Percentiles rank a stretch among this genome's conserved stretches.
Conservation (phyloP, 2,113 vertebrate species). For the Plestiodon gilberti region DNA sequence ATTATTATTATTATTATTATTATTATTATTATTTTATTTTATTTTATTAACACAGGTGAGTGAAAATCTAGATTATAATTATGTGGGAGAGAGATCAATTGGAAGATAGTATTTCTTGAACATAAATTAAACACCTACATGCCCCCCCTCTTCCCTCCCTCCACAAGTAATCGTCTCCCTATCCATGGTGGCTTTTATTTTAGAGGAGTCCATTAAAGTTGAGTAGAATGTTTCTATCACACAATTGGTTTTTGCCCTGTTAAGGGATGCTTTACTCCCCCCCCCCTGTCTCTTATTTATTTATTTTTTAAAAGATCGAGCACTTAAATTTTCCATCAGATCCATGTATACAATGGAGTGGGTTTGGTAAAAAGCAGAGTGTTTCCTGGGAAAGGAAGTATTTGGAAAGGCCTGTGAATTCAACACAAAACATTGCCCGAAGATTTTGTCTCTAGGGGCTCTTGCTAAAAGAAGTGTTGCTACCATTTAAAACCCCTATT, state of each 20-base stretch:
- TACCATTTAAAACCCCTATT: conserved; percentile 73
- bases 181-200: not conserved
- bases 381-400: conserved; percentile 13
- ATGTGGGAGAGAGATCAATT: not conserved
- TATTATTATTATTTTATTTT: too few species aligned
- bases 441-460: conserved; percentile 72
- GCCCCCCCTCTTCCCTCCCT: not conserved
- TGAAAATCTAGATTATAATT: conserved; percentile 35
- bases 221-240: not conserved
- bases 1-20: too few species aligned
- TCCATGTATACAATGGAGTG: not conserved
- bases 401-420: conserved; percentile 48
- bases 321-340: not conserved
- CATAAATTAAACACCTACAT: conserved; percentile 10
- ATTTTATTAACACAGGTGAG: conserved; percentile 32
- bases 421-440: conserved; percentile 67
- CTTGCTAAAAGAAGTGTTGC: conserved; percentile 73
- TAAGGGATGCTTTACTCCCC: not conserved
- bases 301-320: not conserved
- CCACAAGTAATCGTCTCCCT: not conserved
- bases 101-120: conserved; percentile 41
- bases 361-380: conserved; percentile 1
- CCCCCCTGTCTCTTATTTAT: not conserved
- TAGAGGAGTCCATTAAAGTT: fast-evolving
- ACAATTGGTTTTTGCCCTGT: not conserved